Evolutionary conservation across 2,797 vertebrate genomes (phyloP).

Genomic region (Myiotriccus ornatus): DNA sequence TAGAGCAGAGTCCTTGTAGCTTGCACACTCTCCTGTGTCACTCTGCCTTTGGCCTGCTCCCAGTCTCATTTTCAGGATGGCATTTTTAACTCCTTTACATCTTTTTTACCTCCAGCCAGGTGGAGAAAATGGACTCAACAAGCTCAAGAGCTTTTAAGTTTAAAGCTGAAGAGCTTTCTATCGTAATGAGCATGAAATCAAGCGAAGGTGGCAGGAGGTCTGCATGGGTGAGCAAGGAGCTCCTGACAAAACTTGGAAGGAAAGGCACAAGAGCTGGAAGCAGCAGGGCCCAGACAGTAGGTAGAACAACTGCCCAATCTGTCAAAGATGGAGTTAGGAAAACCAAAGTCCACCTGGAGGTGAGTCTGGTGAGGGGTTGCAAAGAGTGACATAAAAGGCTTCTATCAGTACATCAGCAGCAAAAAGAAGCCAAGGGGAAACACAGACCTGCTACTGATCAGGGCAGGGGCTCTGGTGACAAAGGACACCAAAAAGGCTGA

Average conservation of each 20-base stretch:
- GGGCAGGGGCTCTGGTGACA: neutral
- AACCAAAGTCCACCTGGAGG: neutral
- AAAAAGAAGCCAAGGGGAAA: neutral
- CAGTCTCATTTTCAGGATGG: neutral
- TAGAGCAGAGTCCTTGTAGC: neutral
- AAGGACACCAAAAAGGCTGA: neutral
- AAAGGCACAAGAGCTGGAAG: neutral
- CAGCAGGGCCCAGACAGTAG: neutral
- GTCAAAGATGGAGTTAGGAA: neutral
- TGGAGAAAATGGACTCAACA: neutral
- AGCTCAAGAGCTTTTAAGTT: neutral
- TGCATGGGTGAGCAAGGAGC: neutral
- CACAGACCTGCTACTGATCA: neutral
- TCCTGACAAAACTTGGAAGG: neutral
- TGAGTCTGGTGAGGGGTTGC: neutral
- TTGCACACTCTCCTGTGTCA: fast-evolving
- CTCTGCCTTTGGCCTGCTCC: neutral
- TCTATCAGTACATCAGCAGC: fast-evolving
- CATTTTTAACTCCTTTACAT: neutral
- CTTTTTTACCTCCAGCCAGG: neutral
- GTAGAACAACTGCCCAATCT: neutral
- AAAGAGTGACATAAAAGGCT: neutral
- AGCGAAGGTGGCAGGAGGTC: neutral
- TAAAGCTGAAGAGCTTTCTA: neutral
- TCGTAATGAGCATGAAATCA: neutral